Base-by-base conservation (phyloP, 1,140 invertebrate species). In the Nomia melanderi region DNA sequence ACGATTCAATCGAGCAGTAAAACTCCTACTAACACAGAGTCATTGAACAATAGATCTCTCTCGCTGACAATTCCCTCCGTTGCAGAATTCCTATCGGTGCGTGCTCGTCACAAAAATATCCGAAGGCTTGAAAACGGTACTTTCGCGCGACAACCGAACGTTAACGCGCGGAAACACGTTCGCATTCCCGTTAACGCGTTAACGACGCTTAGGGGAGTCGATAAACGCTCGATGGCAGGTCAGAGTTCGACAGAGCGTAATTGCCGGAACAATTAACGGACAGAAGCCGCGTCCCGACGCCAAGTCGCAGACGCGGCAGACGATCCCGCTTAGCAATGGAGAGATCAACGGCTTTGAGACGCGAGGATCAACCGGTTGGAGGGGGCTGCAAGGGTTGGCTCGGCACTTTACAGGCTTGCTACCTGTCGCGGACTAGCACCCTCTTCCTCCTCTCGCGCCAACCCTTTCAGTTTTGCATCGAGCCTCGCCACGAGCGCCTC, bases 341-440 rank as follows among this genome's bases (percentile, higher is more conserved):
- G n/a, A 71, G 23, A 53, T 57, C 39, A 25, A 74, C 41, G 31
- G 66, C 41, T 59, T 67, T 44, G 41, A 70, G 29, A 6, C 14
- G 23, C 29, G 17, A 5, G 25, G 12, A 20, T 25, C 4, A 41
- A 44, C 53, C 62, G 44, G 53, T 44, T 71, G 39, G 23, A 29
- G 62, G 54, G 23, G 39, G 39, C 12, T 25, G 14, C 0, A 7
- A 9, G 41, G 41, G 41, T 5, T 44, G 14, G 14, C 3, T 0
- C 0, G 29, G 63, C 82, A 84, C 79, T 84, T 85, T 25, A 70
- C 44, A 60, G 83, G 83, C 63, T 84, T 85, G 31, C 57, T 65
- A 77, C 47, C 76, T 79, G 71, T 50, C 70, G 20, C 41, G 27
- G 71, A 2, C 12, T 2, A 1, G 27, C 29, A n/a, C 54, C n/a